A percentile compares a stretch with the other conserved stretches of the same genome.
Evolutionary conservation across 2,797 vertebrate species (phyloP).

Genomic region (Sebastes trivittatus): DNA sequence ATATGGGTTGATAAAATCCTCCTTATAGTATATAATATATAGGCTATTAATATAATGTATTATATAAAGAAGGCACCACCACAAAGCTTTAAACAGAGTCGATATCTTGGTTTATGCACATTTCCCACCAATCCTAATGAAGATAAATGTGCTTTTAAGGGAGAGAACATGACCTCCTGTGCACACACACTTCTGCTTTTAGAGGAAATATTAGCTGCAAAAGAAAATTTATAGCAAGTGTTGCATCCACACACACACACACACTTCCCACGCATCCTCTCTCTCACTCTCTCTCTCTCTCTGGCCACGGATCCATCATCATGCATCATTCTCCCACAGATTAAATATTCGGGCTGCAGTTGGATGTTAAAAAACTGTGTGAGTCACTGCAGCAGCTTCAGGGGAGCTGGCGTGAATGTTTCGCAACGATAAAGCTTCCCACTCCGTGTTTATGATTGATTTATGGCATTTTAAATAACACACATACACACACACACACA

Average conservation of each 20-base stretch:
- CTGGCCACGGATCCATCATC: constrained; percentile 1
- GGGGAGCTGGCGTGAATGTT: constrained; percentile 30
- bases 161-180: not conserved
- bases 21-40: not conserved
- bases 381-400: constrained; percentile 50
- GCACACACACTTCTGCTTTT: not conserved
- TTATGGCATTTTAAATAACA: constrained; percentile 23
- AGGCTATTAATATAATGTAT: not conserved
- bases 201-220: not conserved
- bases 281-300: constrained; percentile 3
- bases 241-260: constrained; percentile 22
- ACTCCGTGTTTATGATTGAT: constrained; percentile 36
- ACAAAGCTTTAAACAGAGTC: not conserved
- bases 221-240: not conserved
- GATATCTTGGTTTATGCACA: not conserved
- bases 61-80: not conserved
- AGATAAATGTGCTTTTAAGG: not conserved
- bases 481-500: not conserved
- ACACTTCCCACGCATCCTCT: constrained; percentile 58
- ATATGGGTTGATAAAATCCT: not conserved
- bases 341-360: constrained; percentile 27
- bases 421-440: constrained; percentile 23
- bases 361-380: constrained; percentile 21
- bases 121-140: not conserved
- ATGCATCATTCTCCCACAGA: constrained; percentile 38